Evolutionary conservation across 2,888 invertebrate genomes (phyloP).

Genomic region (Hypomecis atomaria): DNA sequence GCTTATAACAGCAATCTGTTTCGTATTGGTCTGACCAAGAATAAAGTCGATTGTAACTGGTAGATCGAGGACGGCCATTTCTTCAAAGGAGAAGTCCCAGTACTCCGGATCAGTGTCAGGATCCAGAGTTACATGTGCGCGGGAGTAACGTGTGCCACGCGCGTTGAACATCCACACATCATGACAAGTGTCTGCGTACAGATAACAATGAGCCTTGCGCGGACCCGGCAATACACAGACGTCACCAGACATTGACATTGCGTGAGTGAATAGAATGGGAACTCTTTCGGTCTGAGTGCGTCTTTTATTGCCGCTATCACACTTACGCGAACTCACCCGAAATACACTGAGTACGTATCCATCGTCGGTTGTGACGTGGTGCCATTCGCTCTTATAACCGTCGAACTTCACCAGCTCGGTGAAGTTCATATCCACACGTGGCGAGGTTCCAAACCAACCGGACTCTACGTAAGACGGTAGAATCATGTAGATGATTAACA

Average conservation of each 20-base stretch:
- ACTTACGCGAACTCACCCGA: conserved; percentile 38
- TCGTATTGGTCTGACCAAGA: conserved; percentile 42
- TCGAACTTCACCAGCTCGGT: conserved; percentile 46
- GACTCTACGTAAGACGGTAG: neutral
- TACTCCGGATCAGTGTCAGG: conserved; percentile 42
- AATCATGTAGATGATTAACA: too few species aligned
- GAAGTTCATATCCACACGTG: conserved; percentile 42
- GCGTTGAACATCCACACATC: conserved; percentile 48
- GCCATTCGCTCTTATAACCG: conserved; percentile 45
- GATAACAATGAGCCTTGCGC: conserved; percentile 47
- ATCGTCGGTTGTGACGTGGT: conserved; percentile 50
- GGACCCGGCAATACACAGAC: conserved; percentile 52
- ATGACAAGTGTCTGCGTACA: conserved; percentile 45
- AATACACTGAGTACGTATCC: conserved; percentile 51
- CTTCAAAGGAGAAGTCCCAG: conserved; percentile 53
- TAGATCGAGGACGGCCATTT: conserved; percentile 50
- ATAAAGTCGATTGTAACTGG: conserved; percentile 54
- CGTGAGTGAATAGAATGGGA: conserved; percentile 42
- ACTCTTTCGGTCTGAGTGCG: neutral
- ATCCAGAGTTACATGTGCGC: conserved; percentile 35
- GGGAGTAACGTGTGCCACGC: conserved; percentile 42
- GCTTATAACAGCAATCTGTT: conserved; percentile 45
- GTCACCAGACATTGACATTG: conserved; percentile 47
- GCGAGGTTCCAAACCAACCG: neutral
- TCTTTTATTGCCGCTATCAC: too few species aligned